Conservation (phyloP, 1,140 invertebrate species). For the Melipona quadrifasciata region DNA sequence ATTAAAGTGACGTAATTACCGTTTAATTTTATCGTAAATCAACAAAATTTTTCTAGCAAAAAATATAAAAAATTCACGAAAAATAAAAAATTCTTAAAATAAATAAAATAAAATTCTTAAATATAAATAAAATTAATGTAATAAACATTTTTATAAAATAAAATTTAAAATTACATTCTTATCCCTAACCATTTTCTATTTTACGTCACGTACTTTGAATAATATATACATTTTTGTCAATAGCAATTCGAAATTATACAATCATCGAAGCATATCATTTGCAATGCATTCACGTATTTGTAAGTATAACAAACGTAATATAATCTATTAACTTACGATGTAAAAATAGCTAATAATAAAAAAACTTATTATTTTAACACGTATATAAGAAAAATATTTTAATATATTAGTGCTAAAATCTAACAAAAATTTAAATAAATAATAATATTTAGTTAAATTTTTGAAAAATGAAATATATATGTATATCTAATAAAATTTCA, state of each 20-base stretch:
- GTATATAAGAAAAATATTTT: not conserved
- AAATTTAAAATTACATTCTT: not conserved
- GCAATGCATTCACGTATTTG: not conserved
- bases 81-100: not conserved
- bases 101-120: not conserved
- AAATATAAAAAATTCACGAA: not conserved
- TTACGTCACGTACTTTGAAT: not conserved
- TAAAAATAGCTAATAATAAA: not conserved
- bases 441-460: not conserved
- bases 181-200: not conserved
- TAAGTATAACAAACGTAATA: not conserved
- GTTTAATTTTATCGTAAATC: not conserved
- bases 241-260: not conserved
- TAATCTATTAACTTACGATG: not conserved
- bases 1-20: not conserved
- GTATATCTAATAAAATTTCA: not conserved
- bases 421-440: not conserved
- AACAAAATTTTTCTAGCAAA: not conserved
- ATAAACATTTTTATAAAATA: not conserved
- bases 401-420: not conserved
- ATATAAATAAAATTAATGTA: not conserved
- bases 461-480: not conserved
- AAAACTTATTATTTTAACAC: not conserved
- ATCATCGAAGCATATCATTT: not conserved
- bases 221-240: constrained; percentile 4